phyloP scores from a whole-genome alignment of 92 coral and sea anemone species.

The Porites evermanni region DNA sequence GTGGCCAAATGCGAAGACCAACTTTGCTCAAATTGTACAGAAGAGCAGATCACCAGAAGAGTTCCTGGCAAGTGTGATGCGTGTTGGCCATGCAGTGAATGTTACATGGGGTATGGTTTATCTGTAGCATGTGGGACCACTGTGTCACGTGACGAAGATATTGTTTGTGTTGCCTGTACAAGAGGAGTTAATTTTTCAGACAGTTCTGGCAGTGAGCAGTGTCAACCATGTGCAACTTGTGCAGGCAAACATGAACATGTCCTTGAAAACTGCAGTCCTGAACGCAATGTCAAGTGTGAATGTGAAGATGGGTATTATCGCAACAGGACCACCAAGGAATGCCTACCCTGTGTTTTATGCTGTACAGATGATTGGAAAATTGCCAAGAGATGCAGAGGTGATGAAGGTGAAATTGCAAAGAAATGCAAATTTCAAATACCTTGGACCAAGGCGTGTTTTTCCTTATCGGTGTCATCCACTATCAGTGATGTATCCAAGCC shows the following conservation, averaged over 20 bases:
- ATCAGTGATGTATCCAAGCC: not conserved
- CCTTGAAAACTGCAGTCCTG: not conserved
- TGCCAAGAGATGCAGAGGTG: not conserved
- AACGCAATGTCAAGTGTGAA: not conserved
- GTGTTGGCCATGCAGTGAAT: conserved; percentile 27
- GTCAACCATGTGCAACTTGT: conserved; percentile 38
- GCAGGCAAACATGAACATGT: conserved; percentile 10
- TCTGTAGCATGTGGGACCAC: conserved; percentile 37
- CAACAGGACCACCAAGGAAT: conserved; percentile 19
- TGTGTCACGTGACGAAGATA: not conserved
- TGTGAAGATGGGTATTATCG: conserved; percentile 23
- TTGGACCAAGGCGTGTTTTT: not conserved
- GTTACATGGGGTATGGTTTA: conserved; percentile 22
- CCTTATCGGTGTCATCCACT: not conserved
- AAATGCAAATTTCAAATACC: not conserved
- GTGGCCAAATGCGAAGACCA: not conserved
- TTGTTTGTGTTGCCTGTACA: conserved; percentile 31
- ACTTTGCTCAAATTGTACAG: conserved; percentile 7
- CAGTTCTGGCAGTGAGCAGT: conserved; percentile 1
- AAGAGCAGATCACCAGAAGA: not conserved
- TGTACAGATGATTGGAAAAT: not conserved
- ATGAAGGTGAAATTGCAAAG: not conserved
- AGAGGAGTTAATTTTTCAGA: conserved; percentile 15
- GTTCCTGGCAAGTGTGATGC: not conserved
- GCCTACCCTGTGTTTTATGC: conserved; percentile 4